phyloP scores from a whole-genome alignment of 2,797 vertebrate genomes.

The Gymnodraco acuticeps region DNA sequence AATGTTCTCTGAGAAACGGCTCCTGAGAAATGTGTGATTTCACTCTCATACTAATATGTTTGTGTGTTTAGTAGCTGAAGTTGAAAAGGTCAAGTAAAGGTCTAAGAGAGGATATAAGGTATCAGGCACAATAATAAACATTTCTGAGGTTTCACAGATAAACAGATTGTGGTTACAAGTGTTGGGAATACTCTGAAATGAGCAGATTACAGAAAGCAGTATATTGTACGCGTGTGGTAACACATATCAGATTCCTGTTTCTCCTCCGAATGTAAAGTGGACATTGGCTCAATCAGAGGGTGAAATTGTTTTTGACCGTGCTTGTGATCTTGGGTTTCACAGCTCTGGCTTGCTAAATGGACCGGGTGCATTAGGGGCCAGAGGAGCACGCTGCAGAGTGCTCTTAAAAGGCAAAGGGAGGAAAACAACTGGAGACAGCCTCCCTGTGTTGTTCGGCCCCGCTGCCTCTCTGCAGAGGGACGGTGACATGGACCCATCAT shows the following conservation, averaged over 20 bases:
- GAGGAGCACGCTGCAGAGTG: constrained; percentile 68
- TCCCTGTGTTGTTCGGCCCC: constrained; percentile 48
- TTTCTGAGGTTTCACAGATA: constrained; percentile 9
- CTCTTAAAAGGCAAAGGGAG: constrained; percentile 72
- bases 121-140: neutral
- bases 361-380: constrained; percentile 75
- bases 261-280: constrained; percentile 60
- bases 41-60: neutral
- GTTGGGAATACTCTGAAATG: neutral
- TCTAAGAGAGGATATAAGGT: neutral
- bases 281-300: constrained; percentile 76
- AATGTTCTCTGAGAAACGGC: constrained; percentile 38
- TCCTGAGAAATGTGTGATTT: constrained; percentile 34
- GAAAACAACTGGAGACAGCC: constrained; percentile 64
- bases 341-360: constrained; percentile 77
- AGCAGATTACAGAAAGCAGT: constrained; percentile 7
- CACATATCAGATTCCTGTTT: constrained; percentile 50
- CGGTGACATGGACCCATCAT: constrained; percentile 57
- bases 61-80: constrained; percentile 8
- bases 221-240: constrained; percentile 10
- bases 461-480: constrained; percentile 47
- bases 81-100: constrained; percentile 20
- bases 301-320: constrained; percentile 78
- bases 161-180: neutral
- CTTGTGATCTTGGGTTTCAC: constrained; percentile 81